Conservation (phyloP, 2,113 vertebrate species). For the Macaca nemestrina region DNA sequence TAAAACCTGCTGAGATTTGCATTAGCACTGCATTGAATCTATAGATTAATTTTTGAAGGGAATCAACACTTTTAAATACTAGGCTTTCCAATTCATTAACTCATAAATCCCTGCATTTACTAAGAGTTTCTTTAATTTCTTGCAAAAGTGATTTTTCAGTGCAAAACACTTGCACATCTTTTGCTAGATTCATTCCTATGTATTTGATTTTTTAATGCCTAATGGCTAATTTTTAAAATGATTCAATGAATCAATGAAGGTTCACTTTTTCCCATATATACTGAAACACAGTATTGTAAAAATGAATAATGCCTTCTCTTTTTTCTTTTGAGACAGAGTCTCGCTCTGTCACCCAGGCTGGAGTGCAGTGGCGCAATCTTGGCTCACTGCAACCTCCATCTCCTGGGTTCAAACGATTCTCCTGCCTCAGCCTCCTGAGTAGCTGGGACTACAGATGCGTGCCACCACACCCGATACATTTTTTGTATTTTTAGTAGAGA, state of each 20-base stretch:
- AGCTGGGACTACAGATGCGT: too few species aligned
- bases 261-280: background rate
- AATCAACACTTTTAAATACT: background rate
- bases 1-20: background rate
- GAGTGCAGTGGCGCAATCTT: too few species aligned
- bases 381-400: too few species aligned
- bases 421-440: too few species aligned
- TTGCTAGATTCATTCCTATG: background rate
- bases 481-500: too few species aligned
- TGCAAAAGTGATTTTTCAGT: background rate
- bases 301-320: background rate
- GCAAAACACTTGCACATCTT: background rate
- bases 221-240: background rate
- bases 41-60: background rate
- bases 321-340: background rate
- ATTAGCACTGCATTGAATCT: background rate
- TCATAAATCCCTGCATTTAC: background rate
- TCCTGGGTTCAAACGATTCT: too few species aligned
- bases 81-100: background rate
- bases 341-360: too few species aligned
- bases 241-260: background rate
- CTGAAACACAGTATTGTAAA: background rate
- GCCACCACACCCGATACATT: too few species aligned
- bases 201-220: background rate
- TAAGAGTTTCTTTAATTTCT: background rate